A percentile compares a stretch with the other conserved stretches of the same genome.
These are phyloP conservation scores for Cloeon dipterum DNA, from an alignment of 2,888 invertebrate genomes.

Conservation along the genomic window DNA sequence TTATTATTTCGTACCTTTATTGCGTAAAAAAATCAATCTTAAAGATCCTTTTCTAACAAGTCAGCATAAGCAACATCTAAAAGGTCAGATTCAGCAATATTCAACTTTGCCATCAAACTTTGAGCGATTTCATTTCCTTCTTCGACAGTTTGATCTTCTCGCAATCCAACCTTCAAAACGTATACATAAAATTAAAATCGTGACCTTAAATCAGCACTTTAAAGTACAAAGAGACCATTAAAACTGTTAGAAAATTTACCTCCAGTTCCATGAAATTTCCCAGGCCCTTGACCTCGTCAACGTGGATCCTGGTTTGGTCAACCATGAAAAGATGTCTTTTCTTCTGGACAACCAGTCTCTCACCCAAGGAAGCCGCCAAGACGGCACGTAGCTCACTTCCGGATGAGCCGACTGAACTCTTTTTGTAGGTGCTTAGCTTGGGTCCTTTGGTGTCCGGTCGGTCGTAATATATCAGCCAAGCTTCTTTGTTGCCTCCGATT, in stretches of 20 bases:
- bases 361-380: constrained; percentile 39
- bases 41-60: constrained; percentile 28
- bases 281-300: constrained; percentile 58
- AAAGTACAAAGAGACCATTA: no score
- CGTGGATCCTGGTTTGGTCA: constrained; percentile 66
- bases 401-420: constrained; percentile 23
- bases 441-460: constrained; percentile 58
- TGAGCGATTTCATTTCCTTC: constrained; percentile 48
- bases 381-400: constrained; percentile 24
- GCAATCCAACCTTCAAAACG: constrained; percentile 46
- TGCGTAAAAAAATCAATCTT: no score
- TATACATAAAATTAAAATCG: no score
- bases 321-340: constrained; percentile 51
- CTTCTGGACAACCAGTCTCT: constrained; percentile 51
- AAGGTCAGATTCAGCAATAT: constrained; percentile 33
- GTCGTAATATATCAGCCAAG: constrained; percentile 47
- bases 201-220: no score
- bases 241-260: constrained; percentile 30
- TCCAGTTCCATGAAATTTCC: constrained; percentile 72
- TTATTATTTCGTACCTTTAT: no score
- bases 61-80: constrained; percentile 58
- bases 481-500: neutral
- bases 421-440: constrained; percentile 49
- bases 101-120: constrained; percentile 40
- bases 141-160: constrained; percentile 35